Evolutionary conservation across 2,888 invertebrate species (phyloP).

Genomic region (Empis livida): DNA sequence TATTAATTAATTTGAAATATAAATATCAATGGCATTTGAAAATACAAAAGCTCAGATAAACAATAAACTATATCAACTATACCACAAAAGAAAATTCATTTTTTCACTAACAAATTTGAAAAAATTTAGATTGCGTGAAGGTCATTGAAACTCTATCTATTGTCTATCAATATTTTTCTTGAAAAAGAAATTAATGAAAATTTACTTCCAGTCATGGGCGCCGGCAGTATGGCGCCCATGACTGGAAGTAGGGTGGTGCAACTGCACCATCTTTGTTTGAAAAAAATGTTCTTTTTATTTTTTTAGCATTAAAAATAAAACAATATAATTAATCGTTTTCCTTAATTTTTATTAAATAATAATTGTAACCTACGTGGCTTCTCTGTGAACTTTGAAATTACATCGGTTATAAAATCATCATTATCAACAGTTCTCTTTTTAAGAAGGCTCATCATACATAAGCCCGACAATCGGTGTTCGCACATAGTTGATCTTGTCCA

Average conservation of each 20-base stretch:
- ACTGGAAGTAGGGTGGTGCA: not conserved
- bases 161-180: too few relatives aligned
- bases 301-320: not conserved
- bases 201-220: too few relatives aligned
- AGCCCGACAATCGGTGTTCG: not conserved
- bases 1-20: too few relatives aligned
- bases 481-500: not conserved
- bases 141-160: too few relatives aligned
- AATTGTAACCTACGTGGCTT: not conserved
- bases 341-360: not conserved
- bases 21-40: too few relatives aligned
- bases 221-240: not conserved
- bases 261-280: not conserved
- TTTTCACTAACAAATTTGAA: too few relatives aligned
- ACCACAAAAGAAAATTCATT: too few relatives aligned
- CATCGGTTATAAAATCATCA: not conserved
- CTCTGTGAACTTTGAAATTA: not conserved
- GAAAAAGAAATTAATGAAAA: too few relatives aligned
- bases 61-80: too few relatives aligned
- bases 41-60: too few relatives aligned
- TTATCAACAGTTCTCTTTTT: not conserved
- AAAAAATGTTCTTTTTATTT: not conserved
- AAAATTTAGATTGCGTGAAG: too few relatives aligned
- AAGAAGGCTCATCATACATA: not conserved
- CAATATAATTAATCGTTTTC: not conserved